Base-by-base conservation (phyloP, 2,888 invertebrate species). In the Andrena marginata region DNA sequence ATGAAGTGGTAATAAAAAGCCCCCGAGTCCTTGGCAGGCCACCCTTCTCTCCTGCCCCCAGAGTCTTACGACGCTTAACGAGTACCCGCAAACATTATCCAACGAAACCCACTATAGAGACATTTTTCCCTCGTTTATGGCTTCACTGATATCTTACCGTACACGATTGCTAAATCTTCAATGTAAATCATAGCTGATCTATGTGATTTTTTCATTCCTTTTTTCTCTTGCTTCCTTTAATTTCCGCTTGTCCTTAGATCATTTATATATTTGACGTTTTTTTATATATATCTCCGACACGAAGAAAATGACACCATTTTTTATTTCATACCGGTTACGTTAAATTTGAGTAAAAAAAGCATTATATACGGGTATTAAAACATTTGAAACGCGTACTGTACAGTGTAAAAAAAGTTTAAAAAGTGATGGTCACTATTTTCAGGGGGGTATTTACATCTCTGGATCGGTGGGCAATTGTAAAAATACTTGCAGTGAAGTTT, bases 1-100 rank as follows among this genome's bases (percentile, higher is more conserved):
- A 94, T 94, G 94, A 94, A 94, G 93, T 93, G 93, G 93, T 94
- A 93, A 93, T 93, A 94, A 93, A 93, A 91, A 89, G 87, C 87
- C 87, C 51, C 86, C 74, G 74, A 71, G 84, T 79, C 82, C 82
- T 85, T 86, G 49, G 16, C 42, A 29, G 69, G 73, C 74, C 42
- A 68, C 84, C 82, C 83, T 85, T 80, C 77, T 69, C 72, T 69
- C 23, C 31, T 48, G 20, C 63, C 85, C 87, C 87, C 90, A 88
- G 88, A 89, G 91, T 89, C 91, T 88, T 90, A 88, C 86, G 84
- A 81, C 73, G 84, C 87, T 90, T 89, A 91, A 92, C 90, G 92
- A 92, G 90, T 89, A 81, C 82, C 90, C 89, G 85, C 84, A 84
- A 89, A 87, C 86, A 85, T 88, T 86, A 78, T 77, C 76, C 84